These are phyloP conservation scores for Crocuta crocuta DNA, from an alignment of 2,113 vertebrate genomes.

Conservation along the genomic window DNA sequence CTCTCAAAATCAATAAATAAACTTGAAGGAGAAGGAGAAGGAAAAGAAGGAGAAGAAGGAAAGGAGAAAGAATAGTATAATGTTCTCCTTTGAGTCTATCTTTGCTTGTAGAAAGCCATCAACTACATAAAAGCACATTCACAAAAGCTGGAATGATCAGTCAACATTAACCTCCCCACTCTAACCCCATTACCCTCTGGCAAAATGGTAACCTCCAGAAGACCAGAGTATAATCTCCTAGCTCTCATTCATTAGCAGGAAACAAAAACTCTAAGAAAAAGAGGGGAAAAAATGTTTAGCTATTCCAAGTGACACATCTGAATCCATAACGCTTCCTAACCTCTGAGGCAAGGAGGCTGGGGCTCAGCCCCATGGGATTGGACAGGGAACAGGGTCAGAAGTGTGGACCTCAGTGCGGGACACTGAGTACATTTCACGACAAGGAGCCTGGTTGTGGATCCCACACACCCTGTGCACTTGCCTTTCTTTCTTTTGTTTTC, in stretches of 20 bases:
- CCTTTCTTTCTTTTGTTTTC: background rate
- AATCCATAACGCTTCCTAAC: background rate
- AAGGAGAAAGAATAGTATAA: background rate
- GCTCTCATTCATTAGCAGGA: background rate
- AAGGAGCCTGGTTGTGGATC: fast-evolving
- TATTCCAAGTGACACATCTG: background rate
- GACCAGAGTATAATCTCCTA: background rate
- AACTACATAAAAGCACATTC: background rate
- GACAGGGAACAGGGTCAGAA: background rate
- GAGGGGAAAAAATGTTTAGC: background rate
- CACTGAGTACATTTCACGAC: fast-evolving
- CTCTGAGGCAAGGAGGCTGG: background rate
- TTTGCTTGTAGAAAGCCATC: background rate
- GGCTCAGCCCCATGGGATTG: background rate
- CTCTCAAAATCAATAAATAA: too few species aligned
- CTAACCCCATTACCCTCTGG: background rate
- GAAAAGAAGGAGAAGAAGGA: too few species aligned
- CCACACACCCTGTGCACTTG: background rate
- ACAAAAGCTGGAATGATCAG: background rate
- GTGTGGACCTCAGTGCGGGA: too few species aligned
- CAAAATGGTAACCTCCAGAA: background rate
- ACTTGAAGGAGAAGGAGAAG: too few species aligned
- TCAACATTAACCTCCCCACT: too few species aligned
- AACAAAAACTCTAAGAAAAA: background rate
- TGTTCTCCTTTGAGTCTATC: background rate